Evolutionary conservation across 2,797 vertebrate genomes (phyloP).

Genomic region (Adrianichthys oophorus): DNA sequence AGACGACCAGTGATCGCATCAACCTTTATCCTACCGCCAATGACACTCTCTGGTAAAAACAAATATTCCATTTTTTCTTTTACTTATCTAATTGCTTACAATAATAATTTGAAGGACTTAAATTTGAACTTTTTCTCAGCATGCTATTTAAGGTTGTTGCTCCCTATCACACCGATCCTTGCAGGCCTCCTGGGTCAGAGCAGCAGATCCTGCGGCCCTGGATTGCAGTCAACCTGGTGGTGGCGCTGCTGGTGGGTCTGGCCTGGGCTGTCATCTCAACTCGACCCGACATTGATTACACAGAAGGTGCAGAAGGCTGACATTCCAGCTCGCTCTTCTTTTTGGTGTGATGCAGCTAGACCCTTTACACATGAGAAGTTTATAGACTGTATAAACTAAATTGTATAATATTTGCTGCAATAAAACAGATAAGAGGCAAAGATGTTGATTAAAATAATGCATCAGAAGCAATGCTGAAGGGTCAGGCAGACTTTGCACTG

Average conservation of each 20-base stretch:
- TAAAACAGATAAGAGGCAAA: too few species aligned
- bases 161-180: constrained; percentile 36
- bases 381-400: too few species aligned
- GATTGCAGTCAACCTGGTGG: constrained; percentile 70
- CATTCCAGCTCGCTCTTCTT: neutral
- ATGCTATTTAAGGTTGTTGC: neutral
- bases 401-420: too few species aligned
- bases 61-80: neutral
- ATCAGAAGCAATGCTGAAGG: too few species aligned
- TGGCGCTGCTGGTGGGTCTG: constrained; percentile 87
- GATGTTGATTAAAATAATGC: too few species aligned
- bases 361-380: too few species aligned
- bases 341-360: neutral
- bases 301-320: constrained; percentile 77
- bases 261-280: constrained; percentile 91
- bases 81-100: neutral
- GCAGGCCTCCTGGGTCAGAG: constrained; percentile 71
- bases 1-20: constrained; percentile 94
- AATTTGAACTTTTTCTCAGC: neutral
- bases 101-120: neutral
- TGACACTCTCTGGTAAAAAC: constrained; percentile 84
- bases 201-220: constrained; percentile 67
- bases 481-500: too few species aligned
- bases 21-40: constrained; percentile 88
- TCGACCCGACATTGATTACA: constrained; percentile 88